Base-by-base conservation (phyloP, 2,113 vertebrate genomes). In the Clarias batrachus region DNA sequence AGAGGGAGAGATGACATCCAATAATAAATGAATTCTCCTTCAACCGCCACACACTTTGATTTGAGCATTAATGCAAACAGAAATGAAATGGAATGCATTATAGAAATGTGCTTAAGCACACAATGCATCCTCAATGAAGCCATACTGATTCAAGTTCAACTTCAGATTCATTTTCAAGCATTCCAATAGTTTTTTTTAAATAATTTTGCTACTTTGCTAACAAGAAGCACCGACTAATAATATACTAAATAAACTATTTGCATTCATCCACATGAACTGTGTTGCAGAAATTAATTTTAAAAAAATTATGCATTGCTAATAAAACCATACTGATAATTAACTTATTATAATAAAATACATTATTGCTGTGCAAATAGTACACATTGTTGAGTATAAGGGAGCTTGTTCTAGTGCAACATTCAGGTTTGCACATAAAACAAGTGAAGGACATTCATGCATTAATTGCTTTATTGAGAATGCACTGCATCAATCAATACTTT, bases 51-150 rank as follows among this genome's bases (percentile, higher is more conserved):
- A 77, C 48, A 54, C 73, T 66, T 10, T 76, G 21, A 25, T 76
- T 52, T 76, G 73, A 54, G 54, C 73, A 76, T 76, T 25, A 76
- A 54, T 52, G 73, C 41, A 76, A 25, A 70, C 12, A 74, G 71
- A 41, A 74, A 74, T 41, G 71, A 74, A 12, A 54, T 54, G 13
- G 21, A 76, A 52, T 76, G 73, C 1, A 76, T 76, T n/a, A 76
- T 2, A 54, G 3, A 76, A 76, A 8, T 76, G 12, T 7, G n/a
- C 21, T 71, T 74, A 41, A 41, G 25, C 37, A 74, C 71, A 74
- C 70, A 37, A 7, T 21, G 19, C 70, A 41, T 17, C 19, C 68
- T 19, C 30, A 73, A 10, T 23, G n/a, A 25, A 14, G 23, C 1
- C 21, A 14, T 52, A 41, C 12, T 48, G 19, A 73, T 71, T 41